Percentiles rank a stretch among this genome's conserved stretches.
Conservation (phyloP, 2,888 invertebrate species). For the Rhamphomyia laevipes region DNA sequence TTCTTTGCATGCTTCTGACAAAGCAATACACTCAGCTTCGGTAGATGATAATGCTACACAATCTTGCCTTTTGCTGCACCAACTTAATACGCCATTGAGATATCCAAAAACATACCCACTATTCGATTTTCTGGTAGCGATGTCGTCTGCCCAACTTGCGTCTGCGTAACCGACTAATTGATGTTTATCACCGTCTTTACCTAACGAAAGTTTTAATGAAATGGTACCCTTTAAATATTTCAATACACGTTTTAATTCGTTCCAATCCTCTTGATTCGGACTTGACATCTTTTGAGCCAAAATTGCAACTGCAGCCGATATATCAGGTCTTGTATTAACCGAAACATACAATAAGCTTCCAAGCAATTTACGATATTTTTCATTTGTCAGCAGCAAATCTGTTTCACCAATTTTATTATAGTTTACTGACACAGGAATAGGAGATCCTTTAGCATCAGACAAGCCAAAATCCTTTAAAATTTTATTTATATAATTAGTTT, state of each 20-base stretch:
- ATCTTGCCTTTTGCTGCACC: too few relatives aligned
- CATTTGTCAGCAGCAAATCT: neutral
- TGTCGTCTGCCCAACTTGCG: conserved; percentile 16
- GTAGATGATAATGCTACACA: too few relatives aligned
- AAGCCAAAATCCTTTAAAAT: too few relatives aligned
- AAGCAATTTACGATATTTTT: too few relatives aligned
- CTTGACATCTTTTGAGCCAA: too few relatives aligned
- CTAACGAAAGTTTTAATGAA: conserved; percentile 10
- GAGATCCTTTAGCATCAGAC: neutral
- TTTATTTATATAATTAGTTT: neutral
- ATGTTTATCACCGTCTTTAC: neutral
- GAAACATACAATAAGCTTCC: neutral
- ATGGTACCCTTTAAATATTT: too few relatives aligned
- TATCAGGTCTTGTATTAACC: too few relatives aligned
- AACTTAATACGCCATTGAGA: too few relatives aligned
- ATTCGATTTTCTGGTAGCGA: conserved; percentile 9
- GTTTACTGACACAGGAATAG: neutral
- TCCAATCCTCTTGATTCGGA: conserved; percentile 17
- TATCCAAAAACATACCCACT: conserved; percentile 10
- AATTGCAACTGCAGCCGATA: too few relatives aligned
- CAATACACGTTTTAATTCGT: conserved; percentile 16
- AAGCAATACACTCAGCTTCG: conserved; percentile 14
- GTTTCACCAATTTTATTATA: neutral
- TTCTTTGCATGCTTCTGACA: conserved; percentile 16
- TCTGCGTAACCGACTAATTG: conserved; percentile 12